These are phyloP conservation scores for Hydractinia symbiolongicarpus DNA, from an alignment of 30 jellyfish, hydroid and myxozoan genomes.

Conservation along the genomic window DNA sequence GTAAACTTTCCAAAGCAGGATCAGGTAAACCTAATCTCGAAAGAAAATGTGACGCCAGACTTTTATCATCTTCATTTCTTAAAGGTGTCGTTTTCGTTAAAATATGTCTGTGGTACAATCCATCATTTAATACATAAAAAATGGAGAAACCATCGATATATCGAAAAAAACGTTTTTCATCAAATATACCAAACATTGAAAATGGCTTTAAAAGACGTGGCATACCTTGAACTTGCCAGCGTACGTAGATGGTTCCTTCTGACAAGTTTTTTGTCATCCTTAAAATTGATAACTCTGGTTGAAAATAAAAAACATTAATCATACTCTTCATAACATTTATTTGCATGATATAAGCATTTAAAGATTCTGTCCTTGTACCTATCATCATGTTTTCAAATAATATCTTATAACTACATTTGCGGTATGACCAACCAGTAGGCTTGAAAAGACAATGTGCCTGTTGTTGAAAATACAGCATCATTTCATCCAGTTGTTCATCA, in stretches of 20 bases:
- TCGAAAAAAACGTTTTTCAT: not conserved
- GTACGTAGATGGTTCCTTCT: conserved; percentile 8
- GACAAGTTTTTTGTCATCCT: not conserved
- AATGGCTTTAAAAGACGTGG: conserved; percentile 18
- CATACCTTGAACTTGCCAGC: conserved; percentile 29
- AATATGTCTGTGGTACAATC: conserved; percentile 19
- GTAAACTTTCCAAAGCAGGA: conserved; percentile 9
- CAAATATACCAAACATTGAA: conserved; percentile 8
- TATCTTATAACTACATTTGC: conserved; percentile 11
- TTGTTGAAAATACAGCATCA: conserved; percentile 14
- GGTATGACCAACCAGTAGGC: conserved; percentile 15
- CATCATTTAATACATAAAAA: conserved; percentile 14
- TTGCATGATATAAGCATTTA: conserved; percentile 10
- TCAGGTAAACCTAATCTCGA: not conserved
- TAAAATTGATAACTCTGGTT: conserved; percentile 2
- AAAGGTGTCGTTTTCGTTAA: conserved; percentile 16
- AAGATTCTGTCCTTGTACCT: conserved; percentile 20
- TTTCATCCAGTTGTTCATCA: conserved; percentile 7
- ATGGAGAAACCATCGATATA: conserved; percentile 21
- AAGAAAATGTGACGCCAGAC: not conserved
- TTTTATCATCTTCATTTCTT: not conserved
- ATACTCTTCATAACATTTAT: not conserved
- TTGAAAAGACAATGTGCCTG: conserved; percentile 9
- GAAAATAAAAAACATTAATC: not conserved
- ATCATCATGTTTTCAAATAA: conserved; percentile 3